Evolutionary conservation across 2,888 invertebrate genomes (phyloP).

Genomic region (Bimastos eiseni): DNA sequence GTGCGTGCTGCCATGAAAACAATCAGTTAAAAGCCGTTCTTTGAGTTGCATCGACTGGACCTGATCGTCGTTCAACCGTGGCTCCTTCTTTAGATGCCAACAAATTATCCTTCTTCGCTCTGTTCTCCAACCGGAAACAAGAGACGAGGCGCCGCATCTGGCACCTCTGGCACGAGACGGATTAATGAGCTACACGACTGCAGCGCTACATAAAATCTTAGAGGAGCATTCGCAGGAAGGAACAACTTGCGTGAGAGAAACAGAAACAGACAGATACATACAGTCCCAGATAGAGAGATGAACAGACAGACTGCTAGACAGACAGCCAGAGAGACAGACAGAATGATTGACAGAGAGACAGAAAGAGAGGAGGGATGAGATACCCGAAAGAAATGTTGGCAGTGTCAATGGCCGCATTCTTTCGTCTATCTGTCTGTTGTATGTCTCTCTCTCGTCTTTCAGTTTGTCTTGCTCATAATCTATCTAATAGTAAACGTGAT

Average conservation of each 20-base stretch:
- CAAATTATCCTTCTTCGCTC: background rate
- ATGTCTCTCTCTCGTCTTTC: background rate
- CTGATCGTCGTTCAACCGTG: background rate
- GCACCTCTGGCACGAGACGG: slow-evolving; percentile 6
- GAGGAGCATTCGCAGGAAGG: background rate
- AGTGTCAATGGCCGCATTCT: no score
- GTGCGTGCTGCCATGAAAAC: slow-evolving; percentile 2
- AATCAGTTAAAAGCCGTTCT: background rate
- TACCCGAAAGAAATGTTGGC: background rate
- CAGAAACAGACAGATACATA: background rate
- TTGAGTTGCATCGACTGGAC: background rate
- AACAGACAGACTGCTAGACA: background rate
- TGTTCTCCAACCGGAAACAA: slow-evolving; percentile 5
- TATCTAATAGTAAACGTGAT: no score
- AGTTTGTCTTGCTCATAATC: no score
- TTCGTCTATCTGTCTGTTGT: background rate
- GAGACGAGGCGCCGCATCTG: background rate
- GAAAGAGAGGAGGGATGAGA: background rate
- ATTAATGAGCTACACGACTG: background rate
- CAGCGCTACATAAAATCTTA: background rate
- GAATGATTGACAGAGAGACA: background rate
- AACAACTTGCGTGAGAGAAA: background rate
- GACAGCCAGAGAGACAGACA: background rate
- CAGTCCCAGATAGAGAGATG: background rate
- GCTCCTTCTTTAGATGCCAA: background rate